Conservation (phyloP, 2,797 vertebrate species). For the Pantherophis vulpinus region DNA sequence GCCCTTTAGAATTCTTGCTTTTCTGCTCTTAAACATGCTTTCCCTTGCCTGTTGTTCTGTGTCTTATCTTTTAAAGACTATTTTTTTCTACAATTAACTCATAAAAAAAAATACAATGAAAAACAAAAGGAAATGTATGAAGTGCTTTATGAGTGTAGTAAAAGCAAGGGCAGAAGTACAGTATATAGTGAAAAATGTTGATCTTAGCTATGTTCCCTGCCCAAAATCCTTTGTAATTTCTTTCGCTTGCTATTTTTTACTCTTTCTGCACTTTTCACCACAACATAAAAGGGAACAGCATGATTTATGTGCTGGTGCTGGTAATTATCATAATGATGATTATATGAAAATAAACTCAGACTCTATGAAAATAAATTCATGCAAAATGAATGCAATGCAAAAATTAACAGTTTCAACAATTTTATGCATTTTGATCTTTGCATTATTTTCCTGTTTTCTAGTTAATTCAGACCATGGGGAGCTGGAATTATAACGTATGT, state of each 20-base stretch:
- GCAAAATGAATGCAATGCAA: background rate
- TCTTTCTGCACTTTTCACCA: background rate
- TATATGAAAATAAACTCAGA: background rate
- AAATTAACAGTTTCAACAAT: background rate
- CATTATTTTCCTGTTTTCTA: conserved; percentile 70
- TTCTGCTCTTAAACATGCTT: background rate
- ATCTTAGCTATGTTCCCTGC: background rate
- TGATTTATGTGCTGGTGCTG: background rate
- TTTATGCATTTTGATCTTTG: background rate
- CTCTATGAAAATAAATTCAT: background rate
- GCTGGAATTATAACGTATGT: conserved; percentile 84
- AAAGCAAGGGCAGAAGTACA: background rate
- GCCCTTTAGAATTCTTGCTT: background rate
- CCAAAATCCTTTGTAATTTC: background rate
- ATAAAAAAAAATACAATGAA: background rate
- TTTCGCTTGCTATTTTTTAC: background rate
- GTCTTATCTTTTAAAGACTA: background rate
- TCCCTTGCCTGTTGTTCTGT: background rate
- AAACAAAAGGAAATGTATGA: background rate
- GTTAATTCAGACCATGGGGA: conserved; percentile 87
- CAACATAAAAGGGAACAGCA: background rate
- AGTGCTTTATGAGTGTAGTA: background rate
- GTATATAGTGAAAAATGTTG: background rate
- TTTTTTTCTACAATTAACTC: background rate
- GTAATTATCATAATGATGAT: background rate